phyloP scores from a whole-genome alignment of 23 tunicate species.

The Corella eumyota region DNA sequence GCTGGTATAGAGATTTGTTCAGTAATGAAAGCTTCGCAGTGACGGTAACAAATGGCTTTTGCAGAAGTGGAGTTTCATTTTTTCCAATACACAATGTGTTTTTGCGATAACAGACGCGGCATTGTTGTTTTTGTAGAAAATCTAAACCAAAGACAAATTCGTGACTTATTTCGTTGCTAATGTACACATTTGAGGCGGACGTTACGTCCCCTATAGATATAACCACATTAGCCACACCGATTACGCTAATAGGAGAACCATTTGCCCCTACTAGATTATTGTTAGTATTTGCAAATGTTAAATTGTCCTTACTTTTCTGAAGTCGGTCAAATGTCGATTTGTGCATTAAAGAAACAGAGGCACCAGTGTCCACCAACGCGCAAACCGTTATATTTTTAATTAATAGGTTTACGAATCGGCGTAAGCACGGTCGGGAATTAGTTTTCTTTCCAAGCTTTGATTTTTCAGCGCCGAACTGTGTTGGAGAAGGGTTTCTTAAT shows the following conservation, averaged over 20 bases:
- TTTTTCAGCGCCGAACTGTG: too few species aligned
- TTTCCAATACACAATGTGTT: background rate
- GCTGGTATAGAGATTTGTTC: too few species aligned
- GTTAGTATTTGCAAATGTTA: background rate
- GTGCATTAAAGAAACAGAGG: background rate
- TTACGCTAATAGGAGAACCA: background rate
- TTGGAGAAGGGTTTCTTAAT: too few species aligned
- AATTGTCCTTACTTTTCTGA: background rate
- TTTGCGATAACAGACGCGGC: background rate
- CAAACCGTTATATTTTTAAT: background rate
- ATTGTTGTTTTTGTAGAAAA: background rate
- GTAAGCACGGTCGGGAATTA: too few species aligned
- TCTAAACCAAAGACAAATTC: slow-evolving; percentile 7
- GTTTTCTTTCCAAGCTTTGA: too few species aligned
- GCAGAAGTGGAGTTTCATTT: background rate
- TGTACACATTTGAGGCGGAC: background rate
- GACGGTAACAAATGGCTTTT: background rate
- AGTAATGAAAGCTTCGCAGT: too few species aligned
- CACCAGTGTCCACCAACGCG: slow-evolving; percentile 10
- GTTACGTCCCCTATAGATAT: background rate
- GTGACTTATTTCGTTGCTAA: background rate
- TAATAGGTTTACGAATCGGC: slow-evolving; percentile 4
- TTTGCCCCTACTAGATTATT: background rate
- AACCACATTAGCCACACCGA: background rate
- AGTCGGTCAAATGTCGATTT: too few species aligned